phyloP scores from a whole-genome alignment of 2,113 vertebrate species.

The Rhegmatorhina hoffmannsi region DNA sequence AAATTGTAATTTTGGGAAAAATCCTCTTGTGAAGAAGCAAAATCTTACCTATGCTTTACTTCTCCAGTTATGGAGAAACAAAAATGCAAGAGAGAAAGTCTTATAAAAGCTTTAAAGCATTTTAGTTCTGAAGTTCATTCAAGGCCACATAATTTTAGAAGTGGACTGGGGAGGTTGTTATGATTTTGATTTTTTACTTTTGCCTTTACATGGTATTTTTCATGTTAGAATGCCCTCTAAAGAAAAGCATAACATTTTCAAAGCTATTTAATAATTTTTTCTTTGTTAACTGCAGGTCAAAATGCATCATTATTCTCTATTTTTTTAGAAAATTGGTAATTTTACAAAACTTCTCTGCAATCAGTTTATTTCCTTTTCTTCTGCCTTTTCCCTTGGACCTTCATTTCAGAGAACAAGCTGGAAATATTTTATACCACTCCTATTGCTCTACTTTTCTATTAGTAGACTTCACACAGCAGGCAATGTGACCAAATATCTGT shows the following conservation, averaged over 20 bases:
- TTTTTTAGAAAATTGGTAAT: background rate
- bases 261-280: background rate
- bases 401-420: background rate
- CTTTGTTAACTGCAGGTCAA: background rate
- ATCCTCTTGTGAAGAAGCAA: background rate
- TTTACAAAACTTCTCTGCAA: background rate
- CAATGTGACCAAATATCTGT: background rate
- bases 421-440: background rate
- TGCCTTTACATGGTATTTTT: background rate
- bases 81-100: background rate
- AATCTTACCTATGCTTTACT: background rate
- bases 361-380: background rate
- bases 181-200: background rate
- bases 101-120: background rate
- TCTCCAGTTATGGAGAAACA: background rate
- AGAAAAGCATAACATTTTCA: background rate
- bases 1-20: background rate
- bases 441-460: background rate
- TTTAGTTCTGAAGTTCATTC: background rate
- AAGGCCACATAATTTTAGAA: background rate
- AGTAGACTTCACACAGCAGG: background rate
- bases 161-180: background rate
- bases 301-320: background rate
- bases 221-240: background rate
- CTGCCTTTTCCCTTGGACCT: background rate